phyloP scores from a whole-genome alignment of 2,888 invertebrate species.

The Aleiodes testaceus region DNA sequence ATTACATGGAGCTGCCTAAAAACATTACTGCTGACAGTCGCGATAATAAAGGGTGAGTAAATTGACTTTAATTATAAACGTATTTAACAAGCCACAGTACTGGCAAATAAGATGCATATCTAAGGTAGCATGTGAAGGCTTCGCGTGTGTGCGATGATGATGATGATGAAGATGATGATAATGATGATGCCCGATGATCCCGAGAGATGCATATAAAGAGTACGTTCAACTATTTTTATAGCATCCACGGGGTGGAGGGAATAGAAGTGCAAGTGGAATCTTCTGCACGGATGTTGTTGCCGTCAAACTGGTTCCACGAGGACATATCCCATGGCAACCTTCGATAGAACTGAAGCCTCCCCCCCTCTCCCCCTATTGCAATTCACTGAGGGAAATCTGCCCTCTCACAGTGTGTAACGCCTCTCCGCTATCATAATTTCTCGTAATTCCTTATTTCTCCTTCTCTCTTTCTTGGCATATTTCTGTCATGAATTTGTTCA shows the following conservation, averaged over 20 bases:
- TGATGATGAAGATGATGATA: too few relatives aligned
- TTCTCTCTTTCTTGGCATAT: background rate
- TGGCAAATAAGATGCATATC: conserved; percentile 19
- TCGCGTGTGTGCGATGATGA: background rate
- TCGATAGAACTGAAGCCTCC: conserved; percentile 27
- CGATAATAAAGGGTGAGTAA: conserved; percentile 12
- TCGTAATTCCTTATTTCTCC: conserved; percentile 23
- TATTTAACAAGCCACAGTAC: background rate
- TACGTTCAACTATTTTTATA: conserved; percentile 41
- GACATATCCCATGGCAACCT: conserved; percentile 43
- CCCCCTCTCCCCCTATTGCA: too few relatives aligned
- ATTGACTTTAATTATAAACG: conserved; percentile 7
- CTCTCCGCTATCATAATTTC: conserved; percentile 26
- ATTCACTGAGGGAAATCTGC: conserved; percentile 3
- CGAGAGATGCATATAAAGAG: conserved; percentile 24
- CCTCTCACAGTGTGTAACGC: conserved; percentile 13
- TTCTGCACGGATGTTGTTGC: conserved; percentile 55
- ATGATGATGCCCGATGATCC: conserved; percentile 17
- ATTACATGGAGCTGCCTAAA: background rate
- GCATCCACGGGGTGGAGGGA: conserved; percentile 15
- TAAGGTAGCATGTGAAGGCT: background rate
- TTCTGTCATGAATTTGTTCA: conserved; percentile 12
- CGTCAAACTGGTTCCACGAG: conserved; percentile 65
- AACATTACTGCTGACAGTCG: conserved; percentile 6
- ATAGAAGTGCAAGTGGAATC: conserved; percentile 40